A percentile compares a stretch with the other conserved stretches of the same genome.
These are phyloP conservation scores for Callorhinus ursinus DNA, from an alignment of 2,113 vertebrate genomes.

Conservation along the genomic window DNA sequence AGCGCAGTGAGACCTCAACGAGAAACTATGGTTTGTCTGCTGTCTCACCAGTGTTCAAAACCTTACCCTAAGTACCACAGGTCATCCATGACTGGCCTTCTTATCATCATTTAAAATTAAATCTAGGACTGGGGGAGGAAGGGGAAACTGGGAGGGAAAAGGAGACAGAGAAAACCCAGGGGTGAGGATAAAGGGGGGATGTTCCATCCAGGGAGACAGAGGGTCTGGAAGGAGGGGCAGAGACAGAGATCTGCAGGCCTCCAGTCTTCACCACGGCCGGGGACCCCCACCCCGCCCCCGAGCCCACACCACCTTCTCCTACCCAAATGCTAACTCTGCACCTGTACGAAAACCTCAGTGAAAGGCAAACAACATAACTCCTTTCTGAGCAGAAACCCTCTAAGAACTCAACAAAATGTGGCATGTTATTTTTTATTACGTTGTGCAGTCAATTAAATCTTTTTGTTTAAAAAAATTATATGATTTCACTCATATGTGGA, in stretches of 20 bases:
- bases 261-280: fast-evolving
- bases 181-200: neutral
- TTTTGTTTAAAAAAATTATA: neutral
- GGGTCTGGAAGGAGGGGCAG: neutral
- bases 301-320: neutral
- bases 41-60: neutral
- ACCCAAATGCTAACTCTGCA: neutral
- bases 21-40: neutral
- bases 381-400: slow-evolving; percentile 9
- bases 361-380: neutral
- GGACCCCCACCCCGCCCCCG: no score
- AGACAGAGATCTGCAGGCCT: neutral
- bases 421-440: neutral
- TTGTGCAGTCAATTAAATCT: neutral
- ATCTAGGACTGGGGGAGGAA: neutral
- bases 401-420: neutral
- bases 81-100: neutral
- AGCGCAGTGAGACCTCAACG: fast-evolving
- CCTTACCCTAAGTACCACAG: neutral
- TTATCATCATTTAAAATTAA: neutral
- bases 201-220: neutral
- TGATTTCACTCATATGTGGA: neutral
- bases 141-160: neutral
- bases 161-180: neutral
- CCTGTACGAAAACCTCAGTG: neutral